Evolutionary conservation across 2,888 invertebrate species (phyloP).

Genomic region (Artemia sinica): DNA sequence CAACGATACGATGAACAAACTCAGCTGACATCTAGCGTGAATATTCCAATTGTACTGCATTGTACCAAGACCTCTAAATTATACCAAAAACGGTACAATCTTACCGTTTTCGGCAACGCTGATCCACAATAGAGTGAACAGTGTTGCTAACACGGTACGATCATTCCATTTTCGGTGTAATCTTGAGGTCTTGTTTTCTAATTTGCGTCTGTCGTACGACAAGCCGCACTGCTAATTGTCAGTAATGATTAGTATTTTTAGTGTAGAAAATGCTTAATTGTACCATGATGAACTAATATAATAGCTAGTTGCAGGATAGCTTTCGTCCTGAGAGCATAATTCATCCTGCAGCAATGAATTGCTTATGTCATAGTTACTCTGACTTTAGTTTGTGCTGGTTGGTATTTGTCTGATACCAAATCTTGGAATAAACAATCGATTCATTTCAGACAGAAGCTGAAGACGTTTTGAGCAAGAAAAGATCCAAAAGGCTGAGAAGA

Average conservation of each 20-base stretch:
- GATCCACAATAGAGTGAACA: too few relatives aligned
- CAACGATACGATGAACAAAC: too few relatives aligned
- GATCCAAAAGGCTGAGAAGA: constrained; percentile 81
- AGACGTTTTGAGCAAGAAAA: constrained; percentile 77
- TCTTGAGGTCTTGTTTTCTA: not conserved
- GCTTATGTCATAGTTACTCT: constrained; percentile 75
- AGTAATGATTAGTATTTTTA: too few relatives aligned
- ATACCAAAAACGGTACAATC: too few relatives aligned
- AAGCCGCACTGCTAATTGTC: not conserved
- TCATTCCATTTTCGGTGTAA: not conserved
- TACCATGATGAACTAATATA: too few relatives aligned
- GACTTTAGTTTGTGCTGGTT: constrained; percentile 33
- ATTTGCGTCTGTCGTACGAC: constrained; percentile 13
- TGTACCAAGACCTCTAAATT: too few relatives aligned
- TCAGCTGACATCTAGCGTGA: too few relatives aligned
- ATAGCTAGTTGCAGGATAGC: constrained; percentile 16
- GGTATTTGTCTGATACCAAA: not conserved
- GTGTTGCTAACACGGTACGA: too few relatives aligned
- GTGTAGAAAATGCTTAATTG: too few relatives aligned
- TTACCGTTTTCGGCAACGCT: too few relatives aligned
- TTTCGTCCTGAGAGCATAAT: constrained; percentile 19
- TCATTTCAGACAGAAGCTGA: constrained; percentile 63
- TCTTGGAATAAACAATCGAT: constrained; percentile 14
- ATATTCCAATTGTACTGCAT: too few relatives aligned
- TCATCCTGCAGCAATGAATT: constrained; percentile 15